These are phyloP conservation scores for Phaenicophaeus curvirostris DNA, from an alignment of 2,797 vertebrate species.

Conservation along the genomic window DNA sequence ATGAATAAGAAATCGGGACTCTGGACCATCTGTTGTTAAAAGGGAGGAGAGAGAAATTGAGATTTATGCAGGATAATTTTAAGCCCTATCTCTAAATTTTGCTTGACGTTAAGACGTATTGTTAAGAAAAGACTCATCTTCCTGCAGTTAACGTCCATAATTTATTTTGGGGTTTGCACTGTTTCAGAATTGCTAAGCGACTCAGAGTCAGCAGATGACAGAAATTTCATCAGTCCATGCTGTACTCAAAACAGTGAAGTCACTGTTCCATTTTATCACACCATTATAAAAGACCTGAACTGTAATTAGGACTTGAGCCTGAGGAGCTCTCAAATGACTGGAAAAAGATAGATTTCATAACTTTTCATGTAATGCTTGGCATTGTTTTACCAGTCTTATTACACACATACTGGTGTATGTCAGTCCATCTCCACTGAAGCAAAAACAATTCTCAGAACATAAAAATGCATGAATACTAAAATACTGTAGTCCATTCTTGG, in stretches of 20 bases:
- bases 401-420: not conserved
- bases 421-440: not conserved
- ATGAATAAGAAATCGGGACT: not conserved
- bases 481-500: not conserved
- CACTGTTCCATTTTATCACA: conserved; percentile 2
- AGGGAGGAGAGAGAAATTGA: not conserved
- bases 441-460: not conserved
- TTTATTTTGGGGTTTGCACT: conserved; percentile 38
- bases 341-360: not conserved
- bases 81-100: not conserved
- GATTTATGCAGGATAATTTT: conserved; percentile 13
- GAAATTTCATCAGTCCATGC: not conserved
- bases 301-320: not conserved
- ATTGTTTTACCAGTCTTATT: not conserved
- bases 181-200: not conserved
- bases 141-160: not conserved
- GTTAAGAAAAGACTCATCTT: not conserved
- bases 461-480: not conserved
- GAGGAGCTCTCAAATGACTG: not conserved
- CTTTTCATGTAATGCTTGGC: not conserved
- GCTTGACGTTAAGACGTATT: not conserved
- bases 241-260: conserved; percentile 1
- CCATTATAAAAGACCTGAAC: not conserved
- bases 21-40: not conserved
- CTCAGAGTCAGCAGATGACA: conserved; percentile 21